Conservation (phyloP, 2,113 vertebrate species). For the human region GRCh38 chr3:14387001-14387500, state of each 20-base stretch:
- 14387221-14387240: no score
- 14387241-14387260: background rate
- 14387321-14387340: fast-evolving
- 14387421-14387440: no score
- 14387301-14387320: fast-evolving
- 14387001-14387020: background rate
- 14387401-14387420: background rate
- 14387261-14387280: background rate
- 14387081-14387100: background rate
- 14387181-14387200: background rate
- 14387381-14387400: background rate
- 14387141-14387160: background rate
- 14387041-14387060: background rate
- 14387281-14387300: background rate
- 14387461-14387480: no score
- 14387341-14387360: background rate
- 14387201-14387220: background rate
- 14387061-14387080: background rate
- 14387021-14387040: background rate
- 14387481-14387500: no score
- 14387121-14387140: no score
- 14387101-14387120: background rate
- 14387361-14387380: fast-evolving
- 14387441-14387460: no score
- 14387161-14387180: fast-evolving